phyloP scores from a whole-genome alignment of 2,888 invertebrate genomes.

The Hyalella azteca region DNA sequence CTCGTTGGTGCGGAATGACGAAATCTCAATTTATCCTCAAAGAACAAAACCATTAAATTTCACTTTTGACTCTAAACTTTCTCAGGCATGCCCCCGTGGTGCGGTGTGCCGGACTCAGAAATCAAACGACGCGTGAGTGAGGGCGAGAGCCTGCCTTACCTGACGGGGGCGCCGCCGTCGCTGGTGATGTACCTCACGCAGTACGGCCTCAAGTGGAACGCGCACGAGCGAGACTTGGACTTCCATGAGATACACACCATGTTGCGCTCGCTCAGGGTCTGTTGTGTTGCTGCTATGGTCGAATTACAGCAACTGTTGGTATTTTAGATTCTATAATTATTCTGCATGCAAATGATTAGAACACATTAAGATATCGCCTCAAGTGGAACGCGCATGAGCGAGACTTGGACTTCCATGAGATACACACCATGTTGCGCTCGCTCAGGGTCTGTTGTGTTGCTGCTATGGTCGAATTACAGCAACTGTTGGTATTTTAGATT shows the following conservation, averaged over 20 bases:
- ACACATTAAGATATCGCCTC: too few relatives aligned
- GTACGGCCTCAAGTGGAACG: slow-evolving; percentile 57
- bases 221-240: slow-evolving; percentile 57
- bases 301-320: too few relatives aligned
- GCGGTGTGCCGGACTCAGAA: slow-evolving; percentile 50
- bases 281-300: neutral
- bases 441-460: slow-evolving; percentile 45
- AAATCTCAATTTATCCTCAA: too few relatives aligned
- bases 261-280: slow-evolving; percentile 54
- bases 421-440: slow-evolving; percentile 56
- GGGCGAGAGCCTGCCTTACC: slow-evolving; percentile 54
- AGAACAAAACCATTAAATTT: too few relatives aligned
- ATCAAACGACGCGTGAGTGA: slow-evolving; percentile 44
- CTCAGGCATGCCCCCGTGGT: slow-evolving; percentile 57
- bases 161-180: slow-evolving; percentile 44
- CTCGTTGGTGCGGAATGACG: too few relatives aligned
- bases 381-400: slow-evolving; percentile 57
- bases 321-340: too few relatives aligned
- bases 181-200: slow-evolving; percentile 56
- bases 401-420: slow-evolving; percentile 57
- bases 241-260: slow-evolving; percentile 57
- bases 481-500: too few relatives aligned
- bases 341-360: too few relatives aligned
- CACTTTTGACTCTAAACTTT: neutral
- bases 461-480: neutral